Percentiles rank a stretch among this genome's conserved stretches.
These are phyloP conservation scores for Halcyon senegalensis DNA, from an alignment of 2,113 vertebrate species.

Conservation along the genomic window DNA sequence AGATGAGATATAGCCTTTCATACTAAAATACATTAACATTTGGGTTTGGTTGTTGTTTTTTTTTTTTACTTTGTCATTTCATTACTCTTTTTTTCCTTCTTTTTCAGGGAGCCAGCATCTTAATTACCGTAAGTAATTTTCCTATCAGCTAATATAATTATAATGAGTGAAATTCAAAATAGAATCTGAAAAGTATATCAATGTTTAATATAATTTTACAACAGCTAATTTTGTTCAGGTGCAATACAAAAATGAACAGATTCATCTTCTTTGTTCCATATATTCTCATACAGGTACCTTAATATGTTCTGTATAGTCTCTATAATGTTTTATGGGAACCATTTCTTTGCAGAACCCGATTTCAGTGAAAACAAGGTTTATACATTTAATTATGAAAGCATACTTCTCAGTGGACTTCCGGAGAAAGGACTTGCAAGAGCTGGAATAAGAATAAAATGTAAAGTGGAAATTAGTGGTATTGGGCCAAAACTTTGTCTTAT, in stretches of 20 bases:
- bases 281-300: background rate
- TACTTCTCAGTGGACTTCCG: conserved; percentile 51
- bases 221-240: conserved; percentile 37
- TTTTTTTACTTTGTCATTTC: conserved; percentile 17
- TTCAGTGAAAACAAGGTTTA: conserved; percentile 61
- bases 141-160: conserved; percentile 22
- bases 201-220: conserved; percentile 52
- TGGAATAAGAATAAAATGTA: conserved; percentile 67
- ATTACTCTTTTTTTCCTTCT: background rate
- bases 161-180: conserved; percentile 55
- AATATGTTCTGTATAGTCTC: background rate
- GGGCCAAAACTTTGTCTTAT: conserved; percentile 66
- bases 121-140: conserved; percentile 66
- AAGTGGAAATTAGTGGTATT: conserved; percentile 67
- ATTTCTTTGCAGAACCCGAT: conserved; percentile 59
- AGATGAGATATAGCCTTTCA: background rate
- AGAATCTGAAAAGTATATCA: conserved; percentile 11
- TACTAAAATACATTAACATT: background rate
- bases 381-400: conserved; percentile 57
- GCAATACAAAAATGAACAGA: conserved; percentile 39
- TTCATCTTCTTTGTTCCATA: conserved; percentile 1
- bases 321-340: conserved; percentile 27
- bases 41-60: background rate
- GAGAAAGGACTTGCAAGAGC: conserved; percentile 56
- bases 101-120: conserved; percentile 57